Evolutionary conservation across 2,888 invertebrate species (phyloP).

Genomic region (Lithophane semibrunnea): DNA sequence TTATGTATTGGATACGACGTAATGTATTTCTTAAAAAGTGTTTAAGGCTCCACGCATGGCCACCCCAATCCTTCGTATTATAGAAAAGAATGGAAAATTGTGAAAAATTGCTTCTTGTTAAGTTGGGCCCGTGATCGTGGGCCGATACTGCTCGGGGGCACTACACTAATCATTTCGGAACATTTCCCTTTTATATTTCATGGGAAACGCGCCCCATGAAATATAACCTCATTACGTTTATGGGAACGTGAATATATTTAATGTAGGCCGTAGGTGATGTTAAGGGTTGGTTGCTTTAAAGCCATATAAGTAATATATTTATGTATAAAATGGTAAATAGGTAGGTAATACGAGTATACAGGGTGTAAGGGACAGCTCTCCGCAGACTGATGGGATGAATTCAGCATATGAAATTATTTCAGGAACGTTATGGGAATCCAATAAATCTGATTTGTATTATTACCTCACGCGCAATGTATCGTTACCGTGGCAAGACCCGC

Average conservation of each 20-base stretch:
- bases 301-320: not conserved
- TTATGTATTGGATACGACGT: not conserved
- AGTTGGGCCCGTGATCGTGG: conserved; percentile 63
- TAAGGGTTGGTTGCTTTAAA: conserved; percentile 25
- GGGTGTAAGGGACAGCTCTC: no score
- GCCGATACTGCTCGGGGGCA: conserved; percentile 63
- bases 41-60: conserved; percentile 31
- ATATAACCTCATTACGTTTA: conserved; percentile 60
- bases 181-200: conserved; percentile 69
- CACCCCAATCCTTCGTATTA: conserved; percentile 65
- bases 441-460: no score
- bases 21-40: not conserved
- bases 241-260: conserved; percentile 52
- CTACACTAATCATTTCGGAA: conserved; percentile 67
- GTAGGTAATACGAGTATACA: no score
- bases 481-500: no score
- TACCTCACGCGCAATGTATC: no score
- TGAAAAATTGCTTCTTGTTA: conserved; percentile 82
- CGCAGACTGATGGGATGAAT: no score
- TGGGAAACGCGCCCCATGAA: conserved; percentile 47
- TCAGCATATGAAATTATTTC: no score
- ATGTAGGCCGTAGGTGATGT: conserved; percentile 18
- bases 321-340: no score
- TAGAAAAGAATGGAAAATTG: conserved; percentile 76
- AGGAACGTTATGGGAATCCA: no score